phyloP scores from a whole-genome alignment of 1,140 invertebrate genomes.

The Copidosoma floridanum region DNA sequence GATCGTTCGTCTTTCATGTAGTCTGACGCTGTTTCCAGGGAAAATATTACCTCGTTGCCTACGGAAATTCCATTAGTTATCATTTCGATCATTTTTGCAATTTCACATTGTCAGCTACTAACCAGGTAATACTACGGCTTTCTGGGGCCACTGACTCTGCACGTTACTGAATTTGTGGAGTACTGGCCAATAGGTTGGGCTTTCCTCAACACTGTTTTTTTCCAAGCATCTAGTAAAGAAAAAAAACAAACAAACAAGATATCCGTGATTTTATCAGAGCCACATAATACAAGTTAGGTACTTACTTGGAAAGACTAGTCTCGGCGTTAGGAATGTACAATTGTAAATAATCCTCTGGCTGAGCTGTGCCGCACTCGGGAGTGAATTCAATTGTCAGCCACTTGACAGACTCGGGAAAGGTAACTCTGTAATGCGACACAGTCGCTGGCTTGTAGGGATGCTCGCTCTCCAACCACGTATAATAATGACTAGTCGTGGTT shows the following conservation, averaged over 20 bases:
- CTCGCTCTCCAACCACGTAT: slow-evolving; percentile 91
- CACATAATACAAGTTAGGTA: slow-evolving; percentile 1
- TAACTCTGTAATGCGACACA: slow-evolving; percentile 85
- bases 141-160: slow-evolving; percentile 80
- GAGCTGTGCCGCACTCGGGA: slow-evolving; percentile 85
- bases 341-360: slow-evolving; percentile 89
- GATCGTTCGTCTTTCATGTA: slow-evolving; percentile 90
- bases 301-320: slow-evolving; percentile 36
- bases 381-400: slow-evolving; percentile 95
- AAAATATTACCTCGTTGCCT: slow-evolving; percentile 93
- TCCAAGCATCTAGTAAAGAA: slow-evolving; percentile 16
- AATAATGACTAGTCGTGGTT: slow-evolving; percentile 77
- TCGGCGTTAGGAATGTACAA: slow-evolving; percentile 72
- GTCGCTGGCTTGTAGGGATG: slow-evolving; percentile 93
- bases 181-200: slow-evolving; percentile 66
- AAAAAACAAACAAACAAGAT: no score
- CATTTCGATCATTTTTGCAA: no score
- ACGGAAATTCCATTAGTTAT: slow-evolving; percentile 17
- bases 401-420: slow-evolving; percentile 83
- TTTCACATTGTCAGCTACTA: no score
- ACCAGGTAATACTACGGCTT: slow-evolving; percentile 82
- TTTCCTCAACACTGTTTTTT: slow-evolving; percentile 36
- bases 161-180: slow-evolving; percentile 68
- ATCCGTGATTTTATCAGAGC: no score
- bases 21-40: slow-evolving; percentile 91